These are phyloP conservation scores for Lamellibrachia luymesi DNA, from an alignment of 1,140 invertebrate species.

Conservation along the genomic window DNA sequence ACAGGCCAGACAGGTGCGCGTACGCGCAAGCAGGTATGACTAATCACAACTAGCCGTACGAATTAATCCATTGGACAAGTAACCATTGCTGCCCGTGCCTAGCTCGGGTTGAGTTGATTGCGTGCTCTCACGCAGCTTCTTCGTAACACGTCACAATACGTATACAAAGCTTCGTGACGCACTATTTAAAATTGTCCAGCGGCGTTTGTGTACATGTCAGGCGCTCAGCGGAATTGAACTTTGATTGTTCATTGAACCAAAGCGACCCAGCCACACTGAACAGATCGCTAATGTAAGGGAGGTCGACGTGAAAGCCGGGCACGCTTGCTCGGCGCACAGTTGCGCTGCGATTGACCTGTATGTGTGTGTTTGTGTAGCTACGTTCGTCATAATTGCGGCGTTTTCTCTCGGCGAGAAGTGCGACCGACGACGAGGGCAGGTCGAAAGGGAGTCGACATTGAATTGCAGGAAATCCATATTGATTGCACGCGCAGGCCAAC, in stretches of 20 bases:
- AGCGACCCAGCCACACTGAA: neutral
- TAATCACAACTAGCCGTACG: too few species aligned
- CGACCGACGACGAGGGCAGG: neutral
- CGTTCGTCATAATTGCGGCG: neutral
- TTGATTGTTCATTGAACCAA: neutral
- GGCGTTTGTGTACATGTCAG: neutral
- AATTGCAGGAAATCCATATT: too few species aligned
- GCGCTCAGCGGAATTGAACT: too few species aligned
- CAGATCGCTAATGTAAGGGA: neutral
- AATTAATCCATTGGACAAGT: too few species aligned
- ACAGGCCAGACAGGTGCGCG: too few species aligned
- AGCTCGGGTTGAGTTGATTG: neutral
- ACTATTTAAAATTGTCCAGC: neutral
- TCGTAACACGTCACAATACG: neutral
- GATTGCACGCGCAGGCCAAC: neutral
- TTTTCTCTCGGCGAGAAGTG: neutral
- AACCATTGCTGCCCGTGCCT: too few species aligned
- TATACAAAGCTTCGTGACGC: neutral
- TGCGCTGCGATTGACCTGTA: neutral
- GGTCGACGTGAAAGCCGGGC: neutral
- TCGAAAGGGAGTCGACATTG: neutral
- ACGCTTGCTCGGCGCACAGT: neutral
- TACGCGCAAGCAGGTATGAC: too few species aligned
- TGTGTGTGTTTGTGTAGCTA: neutral
- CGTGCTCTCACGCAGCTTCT: too few species aligned